Percentiles rank a stretch among this genome's conserved stretches.
Evolutionary conservation across 23 tunicate species (phyloP).

Genomic region (Clavelina lepadiformis): DNA sequence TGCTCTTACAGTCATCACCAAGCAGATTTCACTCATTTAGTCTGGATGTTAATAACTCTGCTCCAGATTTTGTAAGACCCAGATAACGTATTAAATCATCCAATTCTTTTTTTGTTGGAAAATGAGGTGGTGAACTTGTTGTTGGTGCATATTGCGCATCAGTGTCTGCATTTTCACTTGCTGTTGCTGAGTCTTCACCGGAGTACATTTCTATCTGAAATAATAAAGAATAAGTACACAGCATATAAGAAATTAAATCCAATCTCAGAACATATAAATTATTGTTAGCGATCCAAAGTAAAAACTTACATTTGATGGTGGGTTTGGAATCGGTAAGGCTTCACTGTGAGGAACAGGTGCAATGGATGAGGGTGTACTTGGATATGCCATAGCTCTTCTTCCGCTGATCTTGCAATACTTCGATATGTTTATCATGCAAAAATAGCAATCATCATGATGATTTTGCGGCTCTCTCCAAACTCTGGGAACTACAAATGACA

Average conservation of each 20-base stretch:
- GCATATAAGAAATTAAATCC: slow-evolving; percentile 7
- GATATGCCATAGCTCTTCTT: slow-evolving; percentile 27
- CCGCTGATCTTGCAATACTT: slow-evolving; percentile 15
- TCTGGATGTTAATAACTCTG: too few species aligned
- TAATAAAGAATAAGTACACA: slow-evolving; percentile 3
- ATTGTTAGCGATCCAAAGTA: slow-evolving; percentile 10
- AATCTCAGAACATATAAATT: slow-evolving; percentile 14
- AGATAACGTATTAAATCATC: slow-evolving; percentile 24
- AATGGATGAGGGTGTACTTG: slow-evolving; percentile 27
- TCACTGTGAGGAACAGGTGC: slow-evolving; percentile 24
- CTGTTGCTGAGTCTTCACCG: slow-evolving; percentile 34
- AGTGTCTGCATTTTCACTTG: slow-evolving; percentile 11
- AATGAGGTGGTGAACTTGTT: slow-evolving; percentile 19
- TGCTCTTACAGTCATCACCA: too few species aligned
- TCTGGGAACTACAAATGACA: slow-evolving; percentile 22
- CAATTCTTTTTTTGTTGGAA: slow-evolving; percentile 19
- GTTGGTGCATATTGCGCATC: slow-evolving; percentile 22
- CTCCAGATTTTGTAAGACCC: too few species aligned
- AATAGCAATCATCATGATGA: slow-evolving; percentile 19
- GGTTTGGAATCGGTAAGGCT: slow-evolving; percentile 28
- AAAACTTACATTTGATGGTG: slow-evolving; percentile 19
- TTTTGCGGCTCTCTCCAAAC: slow-evolving; percentile 23
- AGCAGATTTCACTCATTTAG: too few species aligned
- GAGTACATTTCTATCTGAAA: slow-evolving; percentile 12
- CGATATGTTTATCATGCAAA: slow-evolving; percentile 13